Evolutionary conservation across 1,140 invertebrate species (phyloP), one percentile per base, ranked within the genome.

Genomic region (Camponotus vicinus): DNA sequence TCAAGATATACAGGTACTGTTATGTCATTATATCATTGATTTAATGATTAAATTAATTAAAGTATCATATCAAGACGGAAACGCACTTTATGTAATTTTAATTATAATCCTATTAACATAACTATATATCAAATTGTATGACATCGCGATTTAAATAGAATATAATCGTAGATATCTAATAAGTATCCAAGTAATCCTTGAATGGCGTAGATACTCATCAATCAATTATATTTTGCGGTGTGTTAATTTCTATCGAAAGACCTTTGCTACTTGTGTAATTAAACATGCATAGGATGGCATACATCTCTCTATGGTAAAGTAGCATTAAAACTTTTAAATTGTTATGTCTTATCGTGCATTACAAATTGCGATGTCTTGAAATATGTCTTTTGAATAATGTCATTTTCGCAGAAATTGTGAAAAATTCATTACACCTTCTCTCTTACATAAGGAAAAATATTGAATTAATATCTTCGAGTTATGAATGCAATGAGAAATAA

Each of bases 231-330:
- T 42, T 15, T 80, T 21, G 34, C 21, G n/a, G 45, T 55, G 77
- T 55, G 77, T 80, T 64, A 80, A 42, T 80, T 67, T 40, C 45
- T 79, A 67, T 55, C 45, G 45, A 32, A 57, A 80, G 77, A 69
- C 45, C 63, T 57, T 80, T 80, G n/a, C 34, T 55, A 37, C n/a
- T 9, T 13, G 63, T 55, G 45, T 6, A 79, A 67, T 79, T 79
- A 80, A 69, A 80, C 49, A 67, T 64, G 27, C 37, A 55, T 37
- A 42, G 13, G 13, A 55, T 80, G 77, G 37, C 64, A 79, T 37
- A 67, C n/a, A 79, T 79, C 34, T 40, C 8, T 57, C n/a, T 32
- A 32, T 8, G 18, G 27, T 52, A 79, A 67, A 63, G 2, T n/a
- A 42, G 49, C 63, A 9, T 49, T 78, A 49, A 78, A 78, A 3